Evolutionary conservation across 2,888 invertebrate species (phyloP), one percentile per base, ranked within the genome.

Genomic region (Patella caerulea): DNA sequence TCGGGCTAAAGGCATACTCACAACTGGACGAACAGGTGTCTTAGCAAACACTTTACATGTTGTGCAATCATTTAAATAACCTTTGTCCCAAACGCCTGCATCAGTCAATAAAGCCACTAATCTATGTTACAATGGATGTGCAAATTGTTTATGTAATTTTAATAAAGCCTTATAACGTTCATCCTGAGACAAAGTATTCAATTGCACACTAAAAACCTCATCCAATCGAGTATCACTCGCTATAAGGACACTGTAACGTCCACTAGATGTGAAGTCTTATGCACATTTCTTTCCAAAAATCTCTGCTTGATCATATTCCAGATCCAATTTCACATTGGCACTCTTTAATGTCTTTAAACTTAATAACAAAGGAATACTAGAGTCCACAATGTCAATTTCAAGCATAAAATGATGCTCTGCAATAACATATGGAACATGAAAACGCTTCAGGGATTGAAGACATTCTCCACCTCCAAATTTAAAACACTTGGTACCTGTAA

Each of bases 401-500:
- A 65, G 24, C 5, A 65, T 24, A 65, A 65, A 65, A 7, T 65
- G 65, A n/a, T n/a, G 65, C 1, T 24, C 65, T 7, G 65, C 65
- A 65, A 65, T 65, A 65, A 65, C n/a, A 65, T 19, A 65, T n/a
- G 65, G n/a, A 34, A 65, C 65, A 65, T 65, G n/a, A 3, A 65
- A 19, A 65, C 65, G 24, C 24, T 65, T 65, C 2, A 65, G 5
- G 5, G 65, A 65, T 14, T 65, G 65, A 65, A n/a, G 24, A 24
- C 65, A 65, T 65, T 65, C 65, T 19, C 65, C 65, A 65, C 65
- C n/a, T 65, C n/a, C 65, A 65, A 65, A 65, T 65, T 65, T 65
- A 65, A 65, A 65, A n/a, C 65, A 65, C 2, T 65, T 65, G 65
- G 65, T 65, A 11, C 65, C 65, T 65, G n/a, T 7, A n/a, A 65